A percentile compares a stretch with the other conserved stretches of the same genome.
Conservation (phyloP, 2,797 vertebrate genomes). For the Phyllotis vaccarum region DNA sequence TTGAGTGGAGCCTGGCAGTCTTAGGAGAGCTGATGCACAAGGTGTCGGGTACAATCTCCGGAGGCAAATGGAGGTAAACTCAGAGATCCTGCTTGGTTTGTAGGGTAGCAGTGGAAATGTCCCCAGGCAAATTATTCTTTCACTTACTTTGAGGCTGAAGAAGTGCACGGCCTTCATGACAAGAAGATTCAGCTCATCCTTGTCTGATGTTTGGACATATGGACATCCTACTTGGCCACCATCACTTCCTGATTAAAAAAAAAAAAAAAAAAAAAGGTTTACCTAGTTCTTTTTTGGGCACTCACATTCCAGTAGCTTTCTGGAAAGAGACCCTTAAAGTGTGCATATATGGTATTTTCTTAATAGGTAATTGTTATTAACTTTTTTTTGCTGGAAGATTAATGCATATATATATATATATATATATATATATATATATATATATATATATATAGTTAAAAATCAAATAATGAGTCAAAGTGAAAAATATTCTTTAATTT, state of each 20-base stretch:
- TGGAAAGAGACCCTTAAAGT: slow-evolving; percentile 33
- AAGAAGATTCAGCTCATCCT: background rate
- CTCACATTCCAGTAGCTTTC: background rate
- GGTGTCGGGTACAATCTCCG: background rate
- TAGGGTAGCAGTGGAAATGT: background rate
- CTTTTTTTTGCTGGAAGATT: background rate
- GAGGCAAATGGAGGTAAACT: background rate
- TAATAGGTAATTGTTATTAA: slow-evolving; percentile 16
- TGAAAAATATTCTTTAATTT: slow-evolving; percentile 9
- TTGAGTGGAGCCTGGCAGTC: background rate
- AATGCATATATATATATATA: background rate
- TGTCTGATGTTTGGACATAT: background rate
- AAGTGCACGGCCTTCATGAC: background rate
- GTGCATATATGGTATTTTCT: background rate
- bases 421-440: too few relatives aligned
- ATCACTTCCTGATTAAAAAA: background rate
- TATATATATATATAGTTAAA: background rate
- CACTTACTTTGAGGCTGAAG: background rate
- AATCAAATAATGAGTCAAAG: background rate
- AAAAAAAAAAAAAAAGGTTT: too few relatives aligned
- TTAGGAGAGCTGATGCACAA: background rate
- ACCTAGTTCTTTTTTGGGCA: background rate
- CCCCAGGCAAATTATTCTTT: background rate
- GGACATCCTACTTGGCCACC: background rate
- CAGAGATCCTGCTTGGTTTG: background rate